A percentile compares a stretch with the other conserved stretches of the same genome.
Conservation (phyloP, 2,113 vertebrate species). For the Calyptommatus sinebrachiatus region DNA sequence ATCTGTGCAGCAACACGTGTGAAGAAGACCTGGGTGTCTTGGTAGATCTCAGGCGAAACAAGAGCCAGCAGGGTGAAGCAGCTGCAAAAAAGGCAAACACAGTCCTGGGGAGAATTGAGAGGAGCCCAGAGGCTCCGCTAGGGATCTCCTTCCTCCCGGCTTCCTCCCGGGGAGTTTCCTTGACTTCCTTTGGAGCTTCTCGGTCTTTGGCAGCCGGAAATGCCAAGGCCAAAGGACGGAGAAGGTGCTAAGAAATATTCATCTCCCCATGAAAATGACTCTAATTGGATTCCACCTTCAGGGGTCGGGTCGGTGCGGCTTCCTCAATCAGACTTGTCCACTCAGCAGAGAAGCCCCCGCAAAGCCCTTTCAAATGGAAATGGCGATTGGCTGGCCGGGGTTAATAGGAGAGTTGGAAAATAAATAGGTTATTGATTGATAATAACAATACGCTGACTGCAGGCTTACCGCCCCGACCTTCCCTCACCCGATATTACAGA, state of each 20-base stretch:
- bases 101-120: no score
- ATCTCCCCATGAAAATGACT: constrained; percentile 73
- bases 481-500: constrained; percentile 65
- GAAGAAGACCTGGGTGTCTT: no score
- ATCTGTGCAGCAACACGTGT: no score
- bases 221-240: constrained; percentile 63
- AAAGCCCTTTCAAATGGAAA: constrained; percentile 70
- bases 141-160: background rate
- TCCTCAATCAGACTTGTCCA: constrained; percentile 77
- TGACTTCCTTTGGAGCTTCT: constrained; percentile 37
- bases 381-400: constrained; percentile 69
- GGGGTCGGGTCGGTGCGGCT: constrained; percentile 60
- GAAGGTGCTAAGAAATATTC: constrained; percentile 72
- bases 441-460: constrained; percentile 76
- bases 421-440: constrained; percentile 84
- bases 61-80: no score
- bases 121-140: no score
- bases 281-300: constrained; percentile 75
- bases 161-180: constrained; percentile 51
- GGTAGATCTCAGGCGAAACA: no score
- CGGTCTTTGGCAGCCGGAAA: constrained; percentile 49
- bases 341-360: constrained; percentile 66
- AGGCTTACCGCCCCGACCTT: constrained; percentile 70
- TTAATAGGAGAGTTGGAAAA: constrained; percentile 80
- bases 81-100: no score